phyloP scores from a whole-genome alignment of 2,113 vertebrate species.

The Poeciliopsis occidentalis region DNA sequence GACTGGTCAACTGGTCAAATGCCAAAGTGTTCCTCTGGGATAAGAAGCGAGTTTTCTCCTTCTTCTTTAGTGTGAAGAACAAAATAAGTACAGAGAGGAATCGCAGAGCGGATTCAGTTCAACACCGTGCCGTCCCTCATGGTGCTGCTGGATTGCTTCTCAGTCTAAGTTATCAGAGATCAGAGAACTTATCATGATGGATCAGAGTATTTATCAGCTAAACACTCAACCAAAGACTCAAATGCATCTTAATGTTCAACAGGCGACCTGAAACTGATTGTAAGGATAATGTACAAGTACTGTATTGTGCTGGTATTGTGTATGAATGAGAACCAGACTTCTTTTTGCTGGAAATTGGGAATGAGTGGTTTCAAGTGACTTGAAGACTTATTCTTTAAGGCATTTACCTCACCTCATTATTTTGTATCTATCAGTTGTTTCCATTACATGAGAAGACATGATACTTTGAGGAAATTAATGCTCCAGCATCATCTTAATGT shows the following conservation, averaged over 20 bases:
- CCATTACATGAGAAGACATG: not conserved
- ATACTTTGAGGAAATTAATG: not conserved
- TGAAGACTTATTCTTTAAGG: no score
- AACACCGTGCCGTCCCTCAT: not conserved
- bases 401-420: not conserved
- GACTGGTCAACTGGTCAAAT: conserved; percentile 85
- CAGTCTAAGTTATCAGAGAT: conserved; percentile 53
- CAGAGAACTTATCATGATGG: conserved; percentile 72
- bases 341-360: not conserved
- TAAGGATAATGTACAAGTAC: not conserved
- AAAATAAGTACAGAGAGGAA: not conserved
- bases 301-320: not conserved
- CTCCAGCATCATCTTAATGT: no score
- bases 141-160: conserved; percentile 59
- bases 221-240: conserved; percentile 46
- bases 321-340: not conserved
- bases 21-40: conserved; percentile 85
- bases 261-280: conserved; percentile 10
- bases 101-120: not conserved
- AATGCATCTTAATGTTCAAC: conserved; percentile 21
- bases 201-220: conserved; percentile 64
- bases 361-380: not conserved
- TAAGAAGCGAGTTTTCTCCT: conserved; percentile 32
- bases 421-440: not conserved
- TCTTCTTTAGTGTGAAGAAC: conserved; percentile 6